Evolutionary conservation across 2,888 invertebrate genomes (phyloP), one percentile per base, ranked within the genome.

Genomic region (Heliconius charithonia): DNA sequence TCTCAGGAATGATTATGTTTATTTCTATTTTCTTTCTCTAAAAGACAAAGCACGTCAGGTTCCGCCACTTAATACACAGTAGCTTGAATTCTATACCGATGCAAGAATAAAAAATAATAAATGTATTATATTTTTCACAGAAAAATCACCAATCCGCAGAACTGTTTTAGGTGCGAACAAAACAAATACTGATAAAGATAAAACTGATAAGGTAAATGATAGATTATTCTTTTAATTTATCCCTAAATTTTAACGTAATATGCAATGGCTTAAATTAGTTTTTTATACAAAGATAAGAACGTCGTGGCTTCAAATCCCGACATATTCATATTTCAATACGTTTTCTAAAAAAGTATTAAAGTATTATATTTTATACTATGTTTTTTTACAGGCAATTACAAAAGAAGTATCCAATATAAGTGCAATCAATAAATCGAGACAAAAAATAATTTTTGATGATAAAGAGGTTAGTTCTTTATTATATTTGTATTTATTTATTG

Each of bases 401-500:
- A 19, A 74, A 22, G 82, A 80, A 51, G 70, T 76, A 25, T 77
- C 81, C 2, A 81, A 90, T 62, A 72, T 80, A 51, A 79, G 82
- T 29, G 56, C 88, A 12, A 80, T 83, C 4, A 80, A 83, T 4
- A 91, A 89, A 81, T 89, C 89, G 7, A 85, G 93, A 67, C 89
- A 87, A 77, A 87, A 91, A 82, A 94, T 94, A 29, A 90, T 87
- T 16, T 94, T 90, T 83, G 89, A 89, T 63, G 86, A 85, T 37
- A 92, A 90, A 88, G 88, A 91, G 89, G 91, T 91, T 81, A 83
- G 84, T 74, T 19, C 65, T 29, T 69, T 16, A 19, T 51, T 22
- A 9, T 2, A 19, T 22, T 32, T 32, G 19, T 9, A 6, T 66
- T 16, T 66, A 22, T 45, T 45, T 45, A 4, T 45, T 16, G 45